Conservation (phyloP, 2,797 vertebrate species). For the Eleutherodactylus coqui region DNA sequence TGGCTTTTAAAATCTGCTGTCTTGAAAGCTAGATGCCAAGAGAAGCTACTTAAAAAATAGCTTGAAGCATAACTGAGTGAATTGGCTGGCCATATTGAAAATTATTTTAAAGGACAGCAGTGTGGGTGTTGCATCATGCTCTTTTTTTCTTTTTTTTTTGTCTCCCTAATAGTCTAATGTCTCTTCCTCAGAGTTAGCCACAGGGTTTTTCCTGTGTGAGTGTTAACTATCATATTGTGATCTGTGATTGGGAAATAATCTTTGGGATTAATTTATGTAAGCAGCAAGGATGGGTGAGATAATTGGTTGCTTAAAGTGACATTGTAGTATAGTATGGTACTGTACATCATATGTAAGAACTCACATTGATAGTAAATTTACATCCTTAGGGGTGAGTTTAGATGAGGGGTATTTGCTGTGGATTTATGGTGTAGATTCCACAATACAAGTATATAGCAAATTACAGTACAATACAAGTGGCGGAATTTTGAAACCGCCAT, state of each 20-base stretch:
- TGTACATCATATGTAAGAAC: neutral
- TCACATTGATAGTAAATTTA: neutral
- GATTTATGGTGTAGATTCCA: too few relatives aligned
- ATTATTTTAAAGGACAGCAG: conserved; percentile 49
- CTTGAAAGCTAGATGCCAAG: conserved; percentile 54
- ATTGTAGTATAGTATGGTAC: neutral
- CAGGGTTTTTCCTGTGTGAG: conserved; percentile 10
- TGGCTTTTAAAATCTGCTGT: conserved; percentile 53
- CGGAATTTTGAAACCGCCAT: too few relatives aligned
- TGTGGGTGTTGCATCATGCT: conserved; percentile 20
- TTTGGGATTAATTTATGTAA: neutral
- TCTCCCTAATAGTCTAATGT: conserved; percentile 34
- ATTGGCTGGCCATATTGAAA: conserved; percentile 51
- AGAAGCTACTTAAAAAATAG: conserved; percentile 62
- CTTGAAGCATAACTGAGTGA: conserved; percentile 55
- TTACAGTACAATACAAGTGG: too few relatives aligned
- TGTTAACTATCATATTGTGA: conserved; percentile 30
- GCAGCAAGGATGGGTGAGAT: conserved; percentile 3
- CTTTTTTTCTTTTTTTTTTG: conserved; percentile 29
- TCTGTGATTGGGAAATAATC: neutral
- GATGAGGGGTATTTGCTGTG: too few relatives aligned
- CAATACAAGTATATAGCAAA: too few relatives aligned
- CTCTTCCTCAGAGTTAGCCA: neutral
- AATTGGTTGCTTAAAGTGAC: neutral
- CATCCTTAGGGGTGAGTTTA: too few relatives aligned